Evolutionary conservation across 2,888 invertebrate genomes (phyloP), one percentile per base, ranked within the genome.

Genomic region (Cabera pusaria): DNA sequence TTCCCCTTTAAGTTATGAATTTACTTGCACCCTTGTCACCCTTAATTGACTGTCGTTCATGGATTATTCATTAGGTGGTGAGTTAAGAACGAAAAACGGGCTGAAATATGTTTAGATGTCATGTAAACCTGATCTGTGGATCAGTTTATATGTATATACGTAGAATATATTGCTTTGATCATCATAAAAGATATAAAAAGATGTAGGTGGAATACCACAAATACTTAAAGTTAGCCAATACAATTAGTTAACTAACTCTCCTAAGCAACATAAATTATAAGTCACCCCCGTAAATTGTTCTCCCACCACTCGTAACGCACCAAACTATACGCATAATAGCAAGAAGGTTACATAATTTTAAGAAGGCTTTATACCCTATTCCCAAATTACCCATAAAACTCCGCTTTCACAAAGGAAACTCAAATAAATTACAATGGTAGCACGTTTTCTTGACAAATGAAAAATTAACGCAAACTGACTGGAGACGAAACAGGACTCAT

Each of bases 21-120:
- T 43, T 29, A 21, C 31, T 40, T 35, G 34, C 35, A 50, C 42
- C 44, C 44, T 48, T 51, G 50, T 45, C 48, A 45, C 29, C 40
- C 32, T 35, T 45, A 41, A 46, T 46, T 49, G 43, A 40, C 29
- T 6, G 40, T 40, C 25, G 29, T 39, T 44, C 24, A 47, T 51
- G 29, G 36, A 26, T 51, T 44, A 47, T 50, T 37, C 20, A 43
- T 32, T 32, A 24, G 9, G n/a, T 26, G 31, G 8, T 24, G 25
- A 35, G 26, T 16, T 16, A 6, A 10, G 4, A 14, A 26, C 23
- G 11, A 12, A 34, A 34, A 31, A 39, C 8, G 29, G 19, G 19
- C 26, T 22, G 17, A 12, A 10, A 23, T 27, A 6, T 38, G 14
- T 2, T 14, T 14, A 14, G n/a, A n/a, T n/a, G n/a, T n/a, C n/a